Evolutionary conservation across 2,888 invertebrate genomes (phyloP).

Genomic region (Ormyrus nitidulus): DNA sequence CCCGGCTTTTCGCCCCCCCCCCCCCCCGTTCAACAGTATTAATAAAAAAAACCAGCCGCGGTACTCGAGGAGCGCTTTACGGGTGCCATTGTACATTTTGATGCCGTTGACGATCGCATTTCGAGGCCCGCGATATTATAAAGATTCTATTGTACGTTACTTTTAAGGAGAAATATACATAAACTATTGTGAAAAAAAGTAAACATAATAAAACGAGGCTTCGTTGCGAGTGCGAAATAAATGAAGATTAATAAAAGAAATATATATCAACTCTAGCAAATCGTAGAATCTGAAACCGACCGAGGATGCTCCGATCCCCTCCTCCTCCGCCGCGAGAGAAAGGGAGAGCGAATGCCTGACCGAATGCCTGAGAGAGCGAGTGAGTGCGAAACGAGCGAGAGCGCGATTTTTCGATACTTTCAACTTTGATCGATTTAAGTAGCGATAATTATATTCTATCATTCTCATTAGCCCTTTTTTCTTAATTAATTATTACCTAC

Average conservation of each 20-base stretch:
- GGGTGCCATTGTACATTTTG: slow-evolving; percentile 11
- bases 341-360: not conserved
- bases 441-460: slow-evolving; percentile 18
- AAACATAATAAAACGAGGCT: slow-evolving; percentile 13
- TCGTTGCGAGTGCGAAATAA: slow-evolving; percentile 26
- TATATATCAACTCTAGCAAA: slow-evolving; percentile 36
- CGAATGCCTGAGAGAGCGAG: not conserved
- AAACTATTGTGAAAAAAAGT: slow-evolving; percentile 2
- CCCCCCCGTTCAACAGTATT: too few species aligned
- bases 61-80: slow-evolving; percentile 23
- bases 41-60: slow-evolving; percentile 4
- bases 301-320: slow-evolving; percentile 14
- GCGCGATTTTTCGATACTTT: slow-evolving; percentile 15
- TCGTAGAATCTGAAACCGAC: slow-evolving; percentile 12
- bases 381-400: slow-evolving; percentile 1
- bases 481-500: slow-evolving; percentile 3
- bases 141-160: slow-evolving; percentile 24
- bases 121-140: not conserved
- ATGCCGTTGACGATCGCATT: slow-evolving; percentile 32
- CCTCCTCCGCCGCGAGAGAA: not conserved
- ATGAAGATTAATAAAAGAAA: slow-evolving; percentile 21
- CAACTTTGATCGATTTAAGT: slow-evolving; percentile 18
- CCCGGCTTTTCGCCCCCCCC: too few species aligned
- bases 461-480: slow-evolving; percentile 31
- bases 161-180: slow-evolving; percentile 16